Evolutionary conservation across 2,888 invertebrate genomes (phyloP), one percentile per base, ranked within the genome.

Genomic region (Incurvaria masculella): DNA sequence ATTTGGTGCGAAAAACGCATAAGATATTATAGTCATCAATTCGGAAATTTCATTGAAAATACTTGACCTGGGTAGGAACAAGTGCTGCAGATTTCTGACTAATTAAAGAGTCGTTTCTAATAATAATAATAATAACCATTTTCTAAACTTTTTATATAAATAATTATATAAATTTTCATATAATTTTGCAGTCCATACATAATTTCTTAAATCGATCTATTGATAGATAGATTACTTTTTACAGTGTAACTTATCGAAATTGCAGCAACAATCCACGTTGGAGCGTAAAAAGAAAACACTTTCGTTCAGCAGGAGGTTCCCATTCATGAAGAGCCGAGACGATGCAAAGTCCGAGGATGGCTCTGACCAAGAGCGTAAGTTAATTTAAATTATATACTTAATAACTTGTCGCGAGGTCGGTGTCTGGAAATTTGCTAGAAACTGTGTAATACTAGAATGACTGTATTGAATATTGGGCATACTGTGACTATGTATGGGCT

Each of bases 271-370:
- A 85, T 94, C 94, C 57, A 95, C 95, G 40, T 81, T 95, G 65
- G 95, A 95, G 76, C 86, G 95, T 66, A 95, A 95, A 83, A 97
- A 97, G 87, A 97, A 97, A 79, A 97, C 98, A 65, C 91, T 98
- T 64, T 96, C 97, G 50, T 98, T 99, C 80, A 97, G 97, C 66
- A 86, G 97, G 72, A 94, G 93, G 74, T 97, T 99, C 79, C 98
- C 98, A 38, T 99, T 99, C 79, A 97, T 98, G 92, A 99, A 99
- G 84, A 97, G 97, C 80, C 94, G 97, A 81, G 98, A 99, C 72
- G 95, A 97, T 66, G 79, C 79, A 59, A 95, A 94, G 74, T 94
- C 92, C 46, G 95, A 97, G 76, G 96, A 97, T 66, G 94, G 94
- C 68, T 96, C 95, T 59, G 94, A 94, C 68, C 94, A 94, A 83